Evolutionary conservation across 2,888 invertebrate genomes (phyloP), one percentile per base, ranked within the genome.

Genomic region (Cerceris rybyensis): DNA sequence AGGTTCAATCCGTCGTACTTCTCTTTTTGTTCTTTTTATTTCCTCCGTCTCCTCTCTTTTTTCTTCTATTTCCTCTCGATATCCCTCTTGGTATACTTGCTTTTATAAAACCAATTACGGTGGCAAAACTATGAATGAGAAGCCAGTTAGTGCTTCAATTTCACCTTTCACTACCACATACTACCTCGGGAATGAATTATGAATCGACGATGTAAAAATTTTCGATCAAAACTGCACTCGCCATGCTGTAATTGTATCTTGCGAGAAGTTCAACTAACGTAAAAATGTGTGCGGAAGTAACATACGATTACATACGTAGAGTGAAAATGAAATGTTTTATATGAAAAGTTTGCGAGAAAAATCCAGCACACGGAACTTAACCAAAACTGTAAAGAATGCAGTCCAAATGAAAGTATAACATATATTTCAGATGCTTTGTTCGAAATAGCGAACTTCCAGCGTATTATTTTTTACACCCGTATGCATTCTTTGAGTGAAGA

Each of bases 91-190:
- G 49, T 59, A 59, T 58, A 43, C 60, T 42, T 70, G 73, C 74
- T 64, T 69, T 77, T n/a, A 71, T 54, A 43, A 69, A 72, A 59
- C 49, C 65, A 43, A 70, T 67, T 64, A 64, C 14, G 28, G 59
- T 61, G 49, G 55, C 8, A 41, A 75, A 60, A 69, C 59, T 46
- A n/a, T 49, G 11, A 57, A 50, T 16, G 13, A 52, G 6, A n/a
- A 7, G n/a, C 5, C 7, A 13, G 14, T n/a, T 42, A n/a, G 16
- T 14, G 14, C 7, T 11, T 39, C 14, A 28, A 28, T 28, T 28
- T 28, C 28, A 28, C 28, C 28, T 28, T 28, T 46, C 46, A 46
- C 46, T 8, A 46, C 46, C 46, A 28, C 28, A 4, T 28, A 28
- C 2, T 28, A 28, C 46, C 46, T 46, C 6, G 46, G 1, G 11